Conservation (phyloP, 2,113 vertebrate species). For the Syngnathoides biaculeatus region DNA sequence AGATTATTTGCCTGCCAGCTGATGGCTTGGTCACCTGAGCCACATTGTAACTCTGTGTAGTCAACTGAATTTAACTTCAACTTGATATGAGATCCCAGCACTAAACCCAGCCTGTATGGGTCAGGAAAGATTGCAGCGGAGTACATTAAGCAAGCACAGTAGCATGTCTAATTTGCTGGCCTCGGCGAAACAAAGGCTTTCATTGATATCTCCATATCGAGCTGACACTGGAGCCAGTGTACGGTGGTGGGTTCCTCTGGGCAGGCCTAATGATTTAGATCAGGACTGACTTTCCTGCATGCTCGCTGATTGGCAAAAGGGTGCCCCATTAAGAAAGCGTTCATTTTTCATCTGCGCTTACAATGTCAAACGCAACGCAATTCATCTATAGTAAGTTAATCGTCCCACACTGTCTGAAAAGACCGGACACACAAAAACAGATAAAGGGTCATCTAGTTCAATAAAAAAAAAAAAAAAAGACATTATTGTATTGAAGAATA, state of each 20-base stretch:
- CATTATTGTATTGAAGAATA: too few relatives aligned
- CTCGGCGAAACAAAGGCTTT: conserved; percentile 65
- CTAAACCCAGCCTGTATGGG: conserved; percentile 47
- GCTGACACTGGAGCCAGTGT: conserved; percentile 43
- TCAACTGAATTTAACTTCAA: conserved; percentile 53
- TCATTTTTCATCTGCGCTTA: conserved; percentile 60
- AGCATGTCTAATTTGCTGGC: conserved; percentile 63
- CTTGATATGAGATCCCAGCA: conserved; percentile 58
- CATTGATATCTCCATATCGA: conserved; percentile 65
- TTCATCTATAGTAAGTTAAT: conserved; percentile 35
- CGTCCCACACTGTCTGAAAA: conserved; percentile 10
- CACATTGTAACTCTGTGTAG: conserved; percentile 40
- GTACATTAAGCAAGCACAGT: conserved; percentile 56
- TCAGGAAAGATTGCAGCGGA: conserved; percentile 53
- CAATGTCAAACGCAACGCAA: conserved; percentile 51
- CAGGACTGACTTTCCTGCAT: conserved; percentile 40
- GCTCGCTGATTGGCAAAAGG: conserved; percentile 58
- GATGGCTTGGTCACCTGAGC: conserved; percentile 35
- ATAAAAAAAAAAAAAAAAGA: conserved; percentile 29
- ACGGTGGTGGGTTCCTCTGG: conserved; percentile 44
- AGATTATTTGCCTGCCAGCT: conserved; percentile 54
- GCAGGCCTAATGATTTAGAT: conserved; percentile 63
- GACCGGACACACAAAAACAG: conserved; percentile 23
- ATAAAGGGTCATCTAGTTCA: conserved; percentile 7
- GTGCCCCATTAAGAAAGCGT: conserved; percentile 43